Conservation (phyloP, 2,113 vertebrate genomes). For the Poeciliopsis turrubarensis region DNA sequence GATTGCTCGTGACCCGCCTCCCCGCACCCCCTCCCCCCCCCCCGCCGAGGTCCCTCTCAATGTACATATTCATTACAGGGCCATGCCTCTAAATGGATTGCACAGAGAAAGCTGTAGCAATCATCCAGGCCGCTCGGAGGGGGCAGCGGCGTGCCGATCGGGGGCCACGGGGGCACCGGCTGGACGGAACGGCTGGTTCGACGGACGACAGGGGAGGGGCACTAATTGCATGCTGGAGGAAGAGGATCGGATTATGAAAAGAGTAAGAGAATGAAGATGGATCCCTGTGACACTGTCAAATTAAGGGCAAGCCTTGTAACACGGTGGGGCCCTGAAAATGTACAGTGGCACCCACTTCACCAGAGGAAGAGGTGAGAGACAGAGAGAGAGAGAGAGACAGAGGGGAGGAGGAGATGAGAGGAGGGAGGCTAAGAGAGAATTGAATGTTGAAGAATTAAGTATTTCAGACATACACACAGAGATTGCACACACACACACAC, state of each 20-base stretch:
- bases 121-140: conserved; percentile 86
- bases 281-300: conserved; percentile 97
- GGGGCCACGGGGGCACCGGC: conserved; percentile 55
- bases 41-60: conserved; percentile 87
- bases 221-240: conserved; percentile 99
- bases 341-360: conserved; percentile 79
- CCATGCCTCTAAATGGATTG: conserved; percentile 92
- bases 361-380: conserved; percentile 52
- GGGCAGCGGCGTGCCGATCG: conserved; percentile 73
- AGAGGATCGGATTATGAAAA: conserved; percentile 99
- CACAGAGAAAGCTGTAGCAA: conserved; percentile 95
- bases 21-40: conserved; percentile 83
- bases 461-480: conserved; percentile 47
- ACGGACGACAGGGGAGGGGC: conserved; percentile 80
- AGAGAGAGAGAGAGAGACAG: conserved; percentile 23
- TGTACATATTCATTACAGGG: conserved; percentile 99
- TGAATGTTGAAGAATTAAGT: conserved; percentile 76
- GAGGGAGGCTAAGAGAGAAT: conserved; percentile 71
- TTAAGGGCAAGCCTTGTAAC: conserved; percentile 87
- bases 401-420: conserved; percentile 33
- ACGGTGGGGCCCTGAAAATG: conserved; percentile 84
- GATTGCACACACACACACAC: background rate
- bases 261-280: conserved; percentile 99
- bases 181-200: conserved; percentile 49
- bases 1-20: conserved; percentile 98